These are phyloP conservation scores for Chitala chitala DNA, from an alignment of 2,113 vertebrate genomes.

Conservation along the genomic window DNA sequence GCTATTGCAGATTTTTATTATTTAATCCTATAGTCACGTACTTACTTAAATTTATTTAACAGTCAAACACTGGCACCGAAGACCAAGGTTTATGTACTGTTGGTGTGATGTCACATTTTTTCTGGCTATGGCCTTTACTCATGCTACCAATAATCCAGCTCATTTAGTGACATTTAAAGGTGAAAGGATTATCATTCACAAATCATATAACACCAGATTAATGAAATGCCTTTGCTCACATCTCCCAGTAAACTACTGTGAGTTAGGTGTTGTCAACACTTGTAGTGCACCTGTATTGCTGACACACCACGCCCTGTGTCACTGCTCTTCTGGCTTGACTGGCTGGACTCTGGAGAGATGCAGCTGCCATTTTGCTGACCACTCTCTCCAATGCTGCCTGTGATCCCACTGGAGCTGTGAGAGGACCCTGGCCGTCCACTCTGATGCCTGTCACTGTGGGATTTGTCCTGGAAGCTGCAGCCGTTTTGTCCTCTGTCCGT, in stretches of 20 bases:
- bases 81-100: no score
- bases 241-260: no score
- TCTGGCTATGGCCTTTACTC: no score
- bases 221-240: no score
- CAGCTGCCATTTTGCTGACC: conserved; percentile 40
- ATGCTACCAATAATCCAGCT: no score
- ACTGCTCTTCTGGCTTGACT: conserved; percentile 42
- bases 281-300: conserved; percentile 51
- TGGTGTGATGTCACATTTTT: neutral
- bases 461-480: neutral
- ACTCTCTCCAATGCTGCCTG: conserved; percentile 46
- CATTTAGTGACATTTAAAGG: no score
- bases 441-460: conserved; percentile 30
- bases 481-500: conserved; percentile 13
- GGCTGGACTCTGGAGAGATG: conserved; percentile 51
- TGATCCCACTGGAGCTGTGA: conserved; percentile 58
- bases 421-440: conserved; percentile 29
- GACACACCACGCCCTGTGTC: conserved; percentile 39
- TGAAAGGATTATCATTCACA: neutral
- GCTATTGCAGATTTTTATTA: neutral
- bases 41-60: no score
- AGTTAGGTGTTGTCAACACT: no score
- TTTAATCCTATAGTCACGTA: neutral
- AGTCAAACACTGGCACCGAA: neutral
- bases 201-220: neutral